Evolutionary conservation across 2,797 vertebrate genomes (phyloP).

Genomic region (Tarsius wallacei): DNA sequence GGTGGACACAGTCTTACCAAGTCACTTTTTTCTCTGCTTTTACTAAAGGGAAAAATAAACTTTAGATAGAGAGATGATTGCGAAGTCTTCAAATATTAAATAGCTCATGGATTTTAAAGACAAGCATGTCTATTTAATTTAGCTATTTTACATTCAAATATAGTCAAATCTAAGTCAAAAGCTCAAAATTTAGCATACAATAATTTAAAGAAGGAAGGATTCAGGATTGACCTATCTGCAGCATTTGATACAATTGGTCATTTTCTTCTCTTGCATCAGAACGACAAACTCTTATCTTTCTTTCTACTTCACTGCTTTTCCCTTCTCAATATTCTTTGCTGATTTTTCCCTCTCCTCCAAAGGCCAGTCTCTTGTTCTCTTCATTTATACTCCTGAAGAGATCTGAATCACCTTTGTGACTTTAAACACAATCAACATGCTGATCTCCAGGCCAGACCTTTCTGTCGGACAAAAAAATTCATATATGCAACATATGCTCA

Average conservation of each 20-base stretch:
- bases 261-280: background rate
- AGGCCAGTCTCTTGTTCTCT: background rate
- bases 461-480: background rate
- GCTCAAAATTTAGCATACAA: background rate
- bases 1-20: background rate
- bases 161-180: background rate
- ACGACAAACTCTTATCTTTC: background rate
- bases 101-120: background rate
- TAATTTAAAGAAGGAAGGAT: background rate
- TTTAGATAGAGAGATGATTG: background rate
- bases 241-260: background rate
- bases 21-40: background rate
- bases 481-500: background rate
- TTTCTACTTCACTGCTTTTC: background rate
- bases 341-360: background rate
- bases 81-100: background rate
- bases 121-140: background rate
- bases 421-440: background rate
- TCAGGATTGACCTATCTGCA: background rate
- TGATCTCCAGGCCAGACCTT: background rate
- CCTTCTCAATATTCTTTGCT: background rate
- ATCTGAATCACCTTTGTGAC: background rate
- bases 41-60: background rate
- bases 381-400: background rate
- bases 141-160: constrained; percentile 11